Evolutionary conservation across 2,888 invertebrate species (phyloP), one percentile per base, ranked within the genome.

Genomic region (Caenorhabditis parvicauda): DNA sequence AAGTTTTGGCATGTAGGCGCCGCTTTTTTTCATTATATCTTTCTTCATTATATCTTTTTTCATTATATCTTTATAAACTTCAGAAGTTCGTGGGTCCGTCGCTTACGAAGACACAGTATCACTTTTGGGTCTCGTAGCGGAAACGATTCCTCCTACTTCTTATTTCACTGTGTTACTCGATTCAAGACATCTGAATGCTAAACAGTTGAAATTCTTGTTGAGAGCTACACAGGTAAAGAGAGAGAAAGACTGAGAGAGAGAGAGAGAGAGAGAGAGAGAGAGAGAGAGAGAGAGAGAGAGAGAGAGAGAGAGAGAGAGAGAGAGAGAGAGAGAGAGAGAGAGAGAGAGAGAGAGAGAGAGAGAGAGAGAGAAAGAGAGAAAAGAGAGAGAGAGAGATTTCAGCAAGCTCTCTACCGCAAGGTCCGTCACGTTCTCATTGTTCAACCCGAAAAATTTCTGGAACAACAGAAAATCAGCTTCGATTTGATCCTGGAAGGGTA

Each of bases 391-490:
- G 21, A 27, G 17, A 17, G 17, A 24, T 58, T 70, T 35, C 61
- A 75, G 72, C 74, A 74, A 61, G 75, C 74, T 1, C 54, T 79
- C 21, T 75, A 69, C 59, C 64, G 65, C 38, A 67, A 69, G 47
- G 65, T 76, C 21, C 66, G 73, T 17, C 72, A 76, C 32, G 76
- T 66, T 12, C 39, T 89, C 74, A 88, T 89, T 57, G 83, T 90
- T 62, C 85, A 88, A 73, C 87, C 88, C 24, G 89, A 89, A 77
- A 88, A 88, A 44, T 88, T 89, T 83, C 87, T 89, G 86, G 89
- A 89, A 77, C 88, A 89, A 78, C 87, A 88, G 77, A 81, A 85
- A 27, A 87, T 89, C 39, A 67, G 67, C 37, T 55, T 79, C 45
- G 79, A 79, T 47, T 54, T 79, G 46, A 54, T 74, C 9, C 53